These are phyloP conservation scores for Rhadinocentrus ornatus DNA, from an alignment of 2,797 vertebrate genomes.

Conservation along the genomic window DNA sequence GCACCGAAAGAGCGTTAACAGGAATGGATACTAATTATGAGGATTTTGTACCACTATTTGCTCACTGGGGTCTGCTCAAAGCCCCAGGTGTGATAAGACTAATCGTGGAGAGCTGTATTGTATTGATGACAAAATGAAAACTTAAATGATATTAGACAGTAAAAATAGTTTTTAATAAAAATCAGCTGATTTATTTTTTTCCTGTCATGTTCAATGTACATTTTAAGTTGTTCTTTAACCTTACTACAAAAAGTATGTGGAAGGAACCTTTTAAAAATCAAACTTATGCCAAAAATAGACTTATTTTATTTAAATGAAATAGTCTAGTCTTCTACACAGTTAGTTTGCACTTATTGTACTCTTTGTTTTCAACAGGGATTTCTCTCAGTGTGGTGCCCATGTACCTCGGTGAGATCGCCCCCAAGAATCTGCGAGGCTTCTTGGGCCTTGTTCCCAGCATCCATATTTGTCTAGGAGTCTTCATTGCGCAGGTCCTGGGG, in stretches of 20 bases:
- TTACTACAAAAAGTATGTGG: neutral
- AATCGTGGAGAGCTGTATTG: too few relatives aligned
- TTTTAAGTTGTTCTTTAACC: neutral
- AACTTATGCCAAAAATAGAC: neutral
- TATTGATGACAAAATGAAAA: too few relatives aligned
- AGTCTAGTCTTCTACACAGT: neutral
- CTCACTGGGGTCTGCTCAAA: too few relatives aligned
- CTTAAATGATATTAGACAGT: too few relatives aligned
- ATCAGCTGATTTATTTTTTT: too few relatives aligned
- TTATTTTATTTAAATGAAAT: too few relatives aligned
- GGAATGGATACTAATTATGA: too few relatives aligned
- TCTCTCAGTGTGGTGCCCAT: slow-evolving; percentile 92
- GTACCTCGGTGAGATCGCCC: slow-evolving; percentile 92
- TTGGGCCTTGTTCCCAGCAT: slow-evolving; percentile 89
- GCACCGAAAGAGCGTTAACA: too few relatives aligned
- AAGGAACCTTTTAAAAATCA: neutral
- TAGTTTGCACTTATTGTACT: neutral
- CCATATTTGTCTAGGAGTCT: slow-evolving; percentile 92
- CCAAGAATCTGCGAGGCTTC: slow-evolving; percentile 89
- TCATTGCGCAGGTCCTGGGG: slow-evolving; percentile 89
- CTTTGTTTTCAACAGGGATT: slow-evolving; percentile 79
- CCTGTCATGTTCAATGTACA: neutral
- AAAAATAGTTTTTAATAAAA: too few relatives aligned
- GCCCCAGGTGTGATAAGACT: too few relatives aligned
- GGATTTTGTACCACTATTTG: too few relatives aligned